Percentiles rank a stretch among this genome's conserved stretches.
Evolutionary conservation across 2,888 invertebrate species (phyloP).

Genomic region (Sminthurinus aureus): DNA sequence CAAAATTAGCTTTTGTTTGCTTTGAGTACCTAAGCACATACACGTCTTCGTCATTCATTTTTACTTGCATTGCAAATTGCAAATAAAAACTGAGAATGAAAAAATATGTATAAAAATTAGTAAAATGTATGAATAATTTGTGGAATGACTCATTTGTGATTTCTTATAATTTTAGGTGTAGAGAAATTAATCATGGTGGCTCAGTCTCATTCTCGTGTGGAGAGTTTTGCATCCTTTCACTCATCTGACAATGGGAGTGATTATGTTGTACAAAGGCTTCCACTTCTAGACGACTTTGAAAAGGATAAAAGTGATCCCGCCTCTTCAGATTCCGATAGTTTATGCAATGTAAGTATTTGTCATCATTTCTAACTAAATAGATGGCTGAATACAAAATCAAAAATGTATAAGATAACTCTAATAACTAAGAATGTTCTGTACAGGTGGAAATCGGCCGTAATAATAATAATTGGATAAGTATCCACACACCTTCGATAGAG

Average conservation of each 20-base stretch:
- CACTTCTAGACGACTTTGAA: neutral
- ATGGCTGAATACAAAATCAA: neutral
- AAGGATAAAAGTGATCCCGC: neutral
- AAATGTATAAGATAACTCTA: neutral
- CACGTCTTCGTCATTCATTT: too few relatives aligned
- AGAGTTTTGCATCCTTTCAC: neutral
- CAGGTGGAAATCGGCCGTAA: conserved; percentile 12
- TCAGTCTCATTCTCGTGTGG: neutral
- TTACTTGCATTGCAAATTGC: too few relatives aligned
- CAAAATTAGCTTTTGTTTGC: too few relatives aligned
- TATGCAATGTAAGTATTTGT: neutral
- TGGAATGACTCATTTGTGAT: too few relatives aligned
- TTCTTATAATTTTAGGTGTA: too few relatives aligned
- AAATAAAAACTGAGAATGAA: too few relatives aligned
- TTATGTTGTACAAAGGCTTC: neutral
- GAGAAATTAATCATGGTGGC: neutral
- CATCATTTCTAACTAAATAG: too few relatives aligned
- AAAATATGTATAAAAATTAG: too few relatives aligned
- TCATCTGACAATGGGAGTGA: conserved; percentile 3
- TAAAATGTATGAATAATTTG: too few relatives aligned
- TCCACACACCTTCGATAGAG: neutral
- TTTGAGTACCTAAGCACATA: too few relatives aligned
- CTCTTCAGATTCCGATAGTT: neutral
- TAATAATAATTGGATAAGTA: conserved; percentile 10
- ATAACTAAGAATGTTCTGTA: conserved; percentile 68